Evolutionary conservation across 2,888 invertebrate genomes (phyloP).

Genomic region (Ophion slaviceki): DNA sequence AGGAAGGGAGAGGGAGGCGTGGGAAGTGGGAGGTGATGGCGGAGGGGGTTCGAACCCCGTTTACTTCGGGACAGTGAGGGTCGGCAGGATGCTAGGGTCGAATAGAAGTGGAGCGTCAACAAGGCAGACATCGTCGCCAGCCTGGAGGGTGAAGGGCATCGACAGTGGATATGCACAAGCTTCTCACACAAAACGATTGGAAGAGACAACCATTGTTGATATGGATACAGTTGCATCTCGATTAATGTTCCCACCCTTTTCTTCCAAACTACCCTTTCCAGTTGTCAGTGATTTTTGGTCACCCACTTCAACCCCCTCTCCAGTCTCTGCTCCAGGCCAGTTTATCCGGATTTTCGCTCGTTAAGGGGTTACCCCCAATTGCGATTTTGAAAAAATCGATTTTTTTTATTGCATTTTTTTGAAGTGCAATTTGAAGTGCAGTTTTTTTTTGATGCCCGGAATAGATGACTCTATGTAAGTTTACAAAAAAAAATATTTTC

Average conservation of each 20-base stretch:
- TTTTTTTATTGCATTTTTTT: too few relatives aligned
- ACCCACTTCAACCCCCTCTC: neutral
- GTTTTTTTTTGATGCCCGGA: too few relatives aligned
- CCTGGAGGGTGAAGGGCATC: slow-evolving; percentile 30
- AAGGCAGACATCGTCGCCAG: slow-evolving; percentile 42
- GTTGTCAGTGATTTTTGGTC: neutral
- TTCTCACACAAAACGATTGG: slow-evolving; percentile 25
- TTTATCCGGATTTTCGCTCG: neutral
- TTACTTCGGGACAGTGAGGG: slow-evolving; percentile 18
- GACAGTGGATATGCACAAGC: slow-evolving; percentile 16
- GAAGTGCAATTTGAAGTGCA: too few relatives aligned
- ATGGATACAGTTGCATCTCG: slow-evolving; percentile 6
- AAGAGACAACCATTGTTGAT: slow-evolving; percentile 7
- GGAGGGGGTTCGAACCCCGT: slow-evolving; percentile 1
- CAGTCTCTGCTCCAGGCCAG: neutral
- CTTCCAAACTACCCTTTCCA: neutral
- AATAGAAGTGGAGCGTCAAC: slow-evolving; percentile 49
- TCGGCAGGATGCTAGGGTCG: neutral
- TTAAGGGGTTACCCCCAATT: too few relatives aligned
- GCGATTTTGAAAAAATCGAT: too few relatives aligned
- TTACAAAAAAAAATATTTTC: too few relatives aligned
- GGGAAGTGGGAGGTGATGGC: too few relatives aligned
- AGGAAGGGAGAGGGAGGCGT: neutral
- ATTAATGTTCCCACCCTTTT: neutral
- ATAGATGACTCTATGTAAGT: too few relatives aligned